Base-by-base conservation (phyloP, 2,797 vertebrate genomes). In the Chaenodraco wilsoni region DNA sequence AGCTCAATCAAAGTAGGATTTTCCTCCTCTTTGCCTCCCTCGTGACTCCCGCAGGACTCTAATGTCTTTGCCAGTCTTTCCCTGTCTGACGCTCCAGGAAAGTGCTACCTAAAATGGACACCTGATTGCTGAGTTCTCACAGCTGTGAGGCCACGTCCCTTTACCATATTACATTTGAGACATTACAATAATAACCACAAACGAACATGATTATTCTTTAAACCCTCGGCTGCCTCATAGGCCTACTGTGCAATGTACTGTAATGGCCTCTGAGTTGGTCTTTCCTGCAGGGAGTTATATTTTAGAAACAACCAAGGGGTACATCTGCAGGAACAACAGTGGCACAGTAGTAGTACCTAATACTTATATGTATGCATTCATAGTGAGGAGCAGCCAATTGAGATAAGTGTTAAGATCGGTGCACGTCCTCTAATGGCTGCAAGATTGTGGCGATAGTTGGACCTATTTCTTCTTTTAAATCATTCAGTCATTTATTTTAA, bases 121-220 rank as follows among this genome's bases (percentile, higher is more conserved):
- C 21, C 21, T 21, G 21, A 21, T 21, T 21, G 21, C 21, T 21
- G 21, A 21, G 21, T 21, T 21, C 21, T 21, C 21, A 21, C 21
- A 21, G 21, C 21, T 21, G 21, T 21, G 21, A 21, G 21, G 21
- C 21, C 21, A 21, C 21, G 21, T 21, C 21, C 21, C 21, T 21
- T 21, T 21, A 21, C 37, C 12, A 16, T 13, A 56, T 48, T 43
- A 40, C 43, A 43, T 61, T 14, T 12, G 15, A 77, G 65, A 48
- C 33, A 56, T 48, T 37, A 37, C 27, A 64, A 43, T 56, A 46
- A 55, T 65, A 64, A 54, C 37, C 15, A 46, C 48, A 67, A 60
- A 33, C 48, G 66, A 71, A 63, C 6, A 45, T 19, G n/a, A 57
- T 16, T 14, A 21, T 11, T 4, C 51, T 63, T 31, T 37, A 21